These are phyloP conservation scores for Diuraphis noxia DNA, from an alignment of 1,140 invertebrate genomes.

Conservation along the genomic window DNA sequence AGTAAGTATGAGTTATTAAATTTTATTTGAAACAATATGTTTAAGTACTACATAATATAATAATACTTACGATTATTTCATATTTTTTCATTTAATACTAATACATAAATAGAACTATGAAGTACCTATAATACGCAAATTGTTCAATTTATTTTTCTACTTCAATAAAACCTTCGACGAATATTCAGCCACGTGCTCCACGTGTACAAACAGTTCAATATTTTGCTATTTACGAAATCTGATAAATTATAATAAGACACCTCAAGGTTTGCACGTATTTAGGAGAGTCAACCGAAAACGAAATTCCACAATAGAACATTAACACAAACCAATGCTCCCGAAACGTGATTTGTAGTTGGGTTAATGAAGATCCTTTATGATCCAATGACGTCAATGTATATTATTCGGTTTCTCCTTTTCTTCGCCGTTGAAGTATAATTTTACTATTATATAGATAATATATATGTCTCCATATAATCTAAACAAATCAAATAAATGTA, in stretches of 20 bases:
- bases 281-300: neutral
- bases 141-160: neutral
- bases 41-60: no score
- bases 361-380: neutral
- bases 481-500: neutral
- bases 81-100: no score
- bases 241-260: conserved; percentile 7
- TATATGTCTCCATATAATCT: neutral
- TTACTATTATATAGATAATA: neutral
- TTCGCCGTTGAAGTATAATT: neutral
- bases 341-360: conserved; percentile 27
- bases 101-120: neutral
- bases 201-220: neutral
- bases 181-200: neutral
- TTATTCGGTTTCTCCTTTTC: conserved; percentile 20
- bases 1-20: neutral
- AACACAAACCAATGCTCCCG: neutral
- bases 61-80: no score
- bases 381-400: neutral
- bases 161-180: neutral
- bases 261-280: conserved; percentile 1
- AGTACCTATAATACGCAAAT: neutral
- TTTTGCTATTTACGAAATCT: neutral
- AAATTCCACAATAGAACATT: conserved; percentile 31
- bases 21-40: no score